A percentile compares a stretch with the other conserved stretches of the same genome.
Conservation (phyloP, 2,797 vertebrate species). For the Eospalax fontanierii region DNA sequence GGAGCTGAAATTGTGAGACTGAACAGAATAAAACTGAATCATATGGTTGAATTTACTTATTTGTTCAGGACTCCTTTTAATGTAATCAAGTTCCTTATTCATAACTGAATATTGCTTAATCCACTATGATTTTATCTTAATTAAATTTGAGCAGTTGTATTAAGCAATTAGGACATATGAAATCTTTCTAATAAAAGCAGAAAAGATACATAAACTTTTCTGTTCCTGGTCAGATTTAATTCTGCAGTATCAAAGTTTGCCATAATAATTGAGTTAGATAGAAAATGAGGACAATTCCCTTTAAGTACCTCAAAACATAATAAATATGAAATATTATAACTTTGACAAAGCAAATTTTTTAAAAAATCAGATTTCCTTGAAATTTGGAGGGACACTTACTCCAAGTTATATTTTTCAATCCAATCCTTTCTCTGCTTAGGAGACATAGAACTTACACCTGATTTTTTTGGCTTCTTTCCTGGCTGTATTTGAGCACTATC, state of each 20-base stretch:
- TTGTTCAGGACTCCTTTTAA: not conserved
- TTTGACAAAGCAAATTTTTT: not conserved
- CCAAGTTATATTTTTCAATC: not conserved
- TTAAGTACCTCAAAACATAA: not conserved
- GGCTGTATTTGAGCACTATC: conserved; percentile 5
- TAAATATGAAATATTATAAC: conserved; percentile 33
- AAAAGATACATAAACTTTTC: conserved; percentile 33
- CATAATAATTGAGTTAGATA: conserved; percentile 1
- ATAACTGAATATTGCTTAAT: conserved; percentile 52
- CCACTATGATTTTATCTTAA: conserved; percentile 47
- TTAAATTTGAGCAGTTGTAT: conserved; percentile 47
- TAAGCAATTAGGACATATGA: conserved; percentile 46
- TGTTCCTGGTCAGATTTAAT: conserved; percentile 59
- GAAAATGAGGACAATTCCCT: not conserved
- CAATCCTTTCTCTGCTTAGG: not conserved
- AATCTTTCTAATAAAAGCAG: conserved; percentile 47
- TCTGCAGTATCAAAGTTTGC: conserved; percentile 31
- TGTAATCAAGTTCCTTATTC: not conserved
- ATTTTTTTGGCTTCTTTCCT: conserved; percentile 31
- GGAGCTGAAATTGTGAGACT: conserved; percentile 1
- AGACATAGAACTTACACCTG: not conserved
- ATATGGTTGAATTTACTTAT: not conserved
- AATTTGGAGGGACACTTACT: not conserved
- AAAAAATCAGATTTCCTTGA: not conserved
- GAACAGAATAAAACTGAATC: not conserved